phyloP scores from a whole-genome alignment of 2,888 invertebrate species.

The Hymenopus coronatus region DNA sequence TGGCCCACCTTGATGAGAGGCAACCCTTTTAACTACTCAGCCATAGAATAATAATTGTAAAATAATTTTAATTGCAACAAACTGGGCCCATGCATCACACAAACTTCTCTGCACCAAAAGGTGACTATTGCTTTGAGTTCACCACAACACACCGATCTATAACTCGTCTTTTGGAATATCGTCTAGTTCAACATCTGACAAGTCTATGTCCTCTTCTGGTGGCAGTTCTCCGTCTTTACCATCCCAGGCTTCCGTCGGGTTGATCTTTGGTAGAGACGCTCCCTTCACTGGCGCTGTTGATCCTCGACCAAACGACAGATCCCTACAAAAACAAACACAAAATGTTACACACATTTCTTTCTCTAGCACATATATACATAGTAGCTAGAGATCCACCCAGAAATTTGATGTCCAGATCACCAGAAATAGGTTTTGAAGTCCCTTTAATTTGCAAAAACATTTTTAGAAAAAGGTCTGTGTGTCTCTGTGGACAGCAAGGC shows the following conservation, averaged over 20 bases:
- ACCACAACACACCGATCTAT: not conserved
- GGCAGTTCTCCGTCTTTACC: slow-evolving; percentile 90
- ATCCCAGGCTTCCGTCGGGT: slow-evolving; percentile 78
- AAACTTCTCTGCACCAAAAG: not conserved
- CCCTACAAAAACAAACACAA: slow-evolving; percentile 53
- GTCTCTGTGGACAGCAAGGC: no score
- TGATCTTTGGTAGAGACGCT: slow-evolving; percentile 72
- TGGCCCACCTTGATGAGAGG: no score
- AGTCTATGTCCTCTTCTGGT: slow-evolving; percentile 84
- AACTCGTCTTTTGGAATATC: slow-evolving; percentile 33
- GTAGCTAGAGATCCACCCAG: no score
- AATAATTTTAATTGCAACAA: no score
- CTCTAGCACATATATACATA: no score
- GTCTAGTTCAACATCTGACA: slow-evolving; percentile 83
- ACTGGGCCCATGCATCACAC: no score
- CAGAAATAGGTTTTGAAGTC: no score
- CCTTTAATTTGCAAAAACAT: no score
- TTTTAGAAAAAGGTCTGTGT: no score
- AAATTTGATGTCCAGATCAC: no score
- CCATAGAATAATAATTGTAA: no score
- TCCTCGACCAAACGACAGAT: slow-evolving; percentile 89
- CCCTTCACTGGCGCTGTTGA: slow-evolving; percentile 85
- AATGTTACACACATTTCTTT: not conserved
- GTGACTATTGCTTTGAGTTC: not conserved
- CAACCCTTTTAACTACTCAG: no score